Evolutionary conservation across 2,113 vertebrate genomes (phyloP), one percentile per base, ranked within the genome.

Genomic region (Alethe diademata): DNA sequence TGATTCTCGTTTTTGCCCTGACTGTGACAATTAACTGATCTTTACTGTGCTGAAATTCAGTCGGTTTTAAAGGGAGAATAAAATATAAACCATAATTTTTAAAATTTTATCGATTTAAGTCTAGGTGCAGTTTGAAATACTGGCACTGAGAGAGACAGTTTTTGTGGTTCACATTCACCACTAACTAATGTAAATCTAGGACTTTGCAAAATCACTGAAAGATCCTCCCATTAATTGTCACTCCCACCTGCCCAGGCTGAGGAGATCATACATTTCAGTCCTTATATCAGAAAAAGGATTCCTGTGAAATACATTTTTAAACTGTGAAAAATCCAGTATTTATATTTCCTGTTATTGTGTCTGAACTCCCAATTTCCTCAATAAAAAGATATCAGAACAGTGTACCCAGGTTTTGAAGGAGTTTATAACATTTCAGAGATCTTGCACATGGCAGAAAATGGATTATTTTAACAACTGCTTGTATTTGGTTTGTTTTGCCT

Each of bases 1-100:
- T 36, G 56, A 71, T 75, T 94, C 75, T 72, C 29, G 42, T 93
- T 93, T 96, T 97, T 96, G 87, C 57, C 57, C 70, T 72, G 58
- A 76, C 80, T 88, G 74, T 95, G 90, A 88, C 64, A 93, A 84
- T 95, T 94, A 83, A 61, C 48, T 29, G 15, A 89, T 95, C 36
- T 75, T 75, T 56, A 40, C 35, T 19, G 60, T 51, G 88, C 79
- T 91, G 81, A 78, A 78, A 92, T 96, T 87, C 47, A 6, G 28
- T 43, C 11, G 10, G 19, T 31, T 96, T 82, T 84, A 90, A 90
- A 87, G 43, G 26, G 60, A 83, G 26, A 74, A 67, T 87, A 85
- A 89, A 93, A 96, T 80, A 60, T 9, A 38, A 78, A 73, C 38
- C 6, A 12, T 38, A 14, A 8, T 91, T 65, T 79, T 53, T 29